A percentile compares a stretch with the other conserved stretches of the same genome.
These are phyloP conservation scores for Rotaria sp. DNA, from an alignment of 2,888 invertebrate genomes.

Conservation along the genomic window DNA sequence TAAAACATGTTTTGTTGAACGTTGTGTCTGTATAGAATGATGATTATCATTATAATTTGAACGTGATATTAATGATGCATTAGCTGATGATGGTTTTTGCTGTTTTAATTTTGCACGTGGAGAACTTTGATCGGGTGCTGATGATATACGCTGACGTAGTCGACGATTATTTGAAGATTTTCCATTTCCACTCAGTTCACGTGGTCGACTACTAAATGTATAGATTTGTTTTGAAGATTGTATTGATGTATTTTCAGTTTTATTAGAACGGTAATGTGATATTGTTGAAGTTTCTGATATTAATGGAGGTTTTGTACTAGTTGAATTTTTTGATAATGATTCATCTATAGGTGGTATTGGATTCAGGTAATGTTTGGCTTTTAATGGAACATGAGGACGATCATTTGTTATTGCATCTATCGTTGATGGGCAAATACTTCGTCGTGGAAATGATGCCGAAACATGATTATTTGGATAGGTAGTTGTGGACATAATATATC, in stretches of 20 bases:
- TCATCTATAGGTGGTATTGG: not conserved
- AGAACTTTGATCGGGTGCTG: not conserved
- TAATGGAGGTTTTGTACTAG: not conserved
- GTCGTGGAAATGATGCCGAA: not conserved
- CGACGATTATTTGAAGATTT: not conserved
- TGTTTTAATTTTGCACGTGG: not conserved
- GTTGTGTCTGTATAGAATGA: not conserved
- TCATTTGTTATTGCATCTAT: not conserved
- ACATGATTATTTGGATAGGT: not conserved
- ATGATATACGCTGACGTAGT: not conserved
- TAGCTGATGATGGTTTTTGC: not conserved
- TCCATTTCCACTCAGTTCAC: not conserved
- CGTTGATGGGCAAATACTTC: not conserved
- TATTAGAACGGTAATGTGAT: not conserved
- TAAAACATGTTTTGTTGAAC: not conserved
- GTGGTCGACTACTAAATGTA: constrained; percentile 8
- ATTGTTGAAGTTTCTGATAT: not conserved
- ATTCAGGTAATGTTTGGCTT: not conserved
- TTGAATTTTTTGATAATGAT: not conserved
- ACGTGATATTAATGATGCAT: not conserved
- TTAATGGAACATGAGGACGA: not conserved
- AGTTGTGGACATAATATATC: not conserved
- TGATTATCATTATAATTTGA: not conserved
- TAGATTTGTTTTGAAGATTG: not conserved
- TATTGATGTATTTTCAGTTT: not conserved